These are phyloP conservation scores for Microplitis deprimator DNA, from an alignment of 2,888 invertebrate species.

Conservation along the genomic window DNA sequence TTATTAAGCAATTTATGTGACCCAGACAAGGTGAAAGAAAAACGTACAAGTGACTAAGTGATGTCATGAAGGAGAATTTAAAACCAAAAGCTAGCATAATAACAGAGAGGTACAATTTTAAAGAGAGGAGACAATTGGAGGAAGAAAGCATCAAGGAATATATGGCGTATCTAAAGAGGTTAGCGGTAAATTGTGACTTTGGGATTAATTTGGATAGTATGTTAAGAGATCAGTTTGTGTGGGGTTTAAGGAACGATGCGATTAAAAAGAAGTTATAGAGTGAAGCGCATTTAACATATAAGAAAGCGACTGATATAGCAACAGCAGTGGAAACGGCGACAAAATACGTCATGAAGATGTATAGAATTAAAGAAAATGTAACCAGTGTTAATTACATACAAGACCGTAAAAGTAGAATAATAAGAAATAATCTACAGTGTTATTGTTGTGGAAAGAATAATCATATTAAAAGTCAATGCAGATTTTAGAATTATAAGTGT, in stretches of 20 bases:
- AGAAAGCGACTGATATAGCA: conserved; percentile 39
- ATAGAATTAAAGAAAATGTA: neutral
- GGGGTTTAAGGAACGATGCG: conserved; percentile 34
- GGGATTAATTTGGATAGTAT: conserved; percentile 29
- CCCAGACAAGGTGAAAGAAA: conserved; percentile 37
- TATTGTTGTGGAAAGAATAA: conserved; percentile 29
- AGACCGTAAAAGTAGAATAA: neutral
- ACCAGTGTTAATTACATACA: neutral
- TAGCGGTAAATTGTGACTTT: conserved; percentile 44
- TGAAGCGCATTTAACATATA: conserved; percentile 33
- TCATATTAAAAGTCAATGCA: conserved; percentile 30
- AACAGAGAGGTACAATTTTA: conserved; percentile 46
- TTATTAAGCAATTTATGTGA: conserved; percentile 45
- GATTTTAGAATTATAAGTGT: conserved; percentile 31
- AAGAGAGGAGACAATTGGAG: conserved; percentile 44
- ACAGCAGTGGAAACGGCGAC: conserved; percentile 38
- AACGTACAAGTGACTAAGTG: conserved; percentile 32
- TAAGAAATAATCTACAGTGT: neutral
- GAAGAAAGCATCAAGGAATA: conserved; percentile 36
- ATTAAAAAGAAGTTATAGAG: conserved; percentile 43
- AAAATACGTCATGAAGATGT: conserved; percentile 38
- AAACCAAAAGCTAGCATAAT: conserved; percentile 46
- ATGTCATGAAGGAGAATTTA: conserved; percentile 44
- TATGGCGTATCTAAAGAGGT: conserved; percentile 40
- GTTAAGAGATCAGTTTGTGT: conserved; percentile 43